Evolutionary conservation across 2,113 vertebrate species (phyloP), one percentile per base, ranked within the genome.

Genomic region (Lota lota): DNA sequence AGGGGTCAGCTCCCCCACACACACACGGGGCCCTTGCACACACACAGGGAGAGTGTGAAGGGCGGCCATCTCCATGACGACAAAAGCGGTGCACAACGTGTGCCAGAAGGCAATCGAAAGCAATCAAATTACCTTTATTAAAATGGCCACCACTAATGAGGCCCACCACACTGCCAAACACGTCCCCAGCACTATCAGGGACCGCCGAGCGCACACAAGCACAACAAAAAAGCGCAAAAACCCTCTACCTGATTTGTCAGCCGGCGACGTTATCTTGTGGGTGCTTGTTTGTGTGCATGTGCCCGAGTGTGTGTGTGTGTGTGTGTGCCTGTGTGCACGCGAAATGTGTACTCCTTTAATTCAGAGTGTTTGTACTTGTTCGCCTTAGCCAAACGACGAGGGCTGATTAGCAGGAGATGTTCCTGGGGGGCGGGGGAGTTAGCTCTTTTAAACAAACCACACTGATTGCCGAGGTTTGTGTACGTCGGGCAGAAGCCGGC

Each of bases 11-110:
- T 47, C 56, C 8, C 63, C 61, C 57, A 16, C 62, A n/a, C 62
- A 67, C 33, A 50, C 60, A 63, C 57, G 51, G 28, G 28, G 28
- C 28, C 28, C 28, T 6, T 33, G 4, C 28, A 12, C 28, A 33
- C 28, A 33, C 28, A 33, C 4, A 4, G 28, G 28, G 28, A 33
- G 28, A 33, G 28, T 33, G 28, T 33, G 28, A 33, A 33, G 28
- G 28, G 28, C 28, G 53, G 60, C 70, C 14, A 85, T 91, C 83
- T 56, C 90, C 88, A 90, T 91, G 88, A 87, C 89, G 85, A 89
- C 90, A 2, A 75, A 72, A 75, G 68, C 61, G 72, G 69, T 78
- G 71, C 73, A 6, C 47, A 53, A 21, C 70, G 22, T 74, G 79
- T 62, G 57, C 61, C 11, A 22, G 60, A 56, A 80, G 80, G 60